A percentile compares a stretch with the other conserved stretches of the same genome.
phyloP scores from a whole-genome alignment of 2,797 vertebrate species.

The Premnoplex brunnescens region DNA sequence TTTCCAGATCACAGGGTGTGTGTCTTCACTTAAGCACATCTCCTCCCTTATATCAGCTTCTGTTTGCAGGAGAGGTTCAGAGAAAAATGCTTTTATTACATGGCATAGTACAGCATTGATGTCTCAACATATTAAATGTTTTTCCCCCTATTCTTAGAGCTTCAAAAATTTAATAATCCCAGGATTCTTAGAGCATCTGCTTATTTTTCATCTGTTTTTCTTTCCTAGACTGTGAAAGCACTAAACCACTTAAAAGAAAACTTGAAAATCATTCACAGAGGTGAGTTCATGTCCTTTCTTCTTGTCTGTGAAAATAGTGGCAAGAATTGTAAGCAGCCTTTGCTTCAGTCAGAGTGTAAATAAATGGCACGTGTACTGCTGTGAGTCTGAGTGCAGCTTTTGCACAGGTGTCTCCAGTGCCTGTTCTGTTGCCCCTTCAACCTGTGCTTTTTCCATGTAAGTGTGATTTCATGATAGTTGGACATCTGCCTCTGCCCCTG shows the following conservation, averaged over 20 bases:
- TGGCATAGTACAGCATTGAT: background rate
- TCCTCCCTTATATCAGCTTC: background rate
- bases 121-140: background rate
- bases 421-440: background rate
- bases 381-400: rapidly evolving
- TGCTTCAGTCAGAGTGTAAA: background rate
- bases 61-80: background rate
- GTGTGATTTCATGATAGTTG: background rate
- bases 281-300: conserved; percentile 72
- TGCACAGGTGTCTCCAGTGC: background rate
- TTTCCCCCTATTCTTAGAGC: background rate
- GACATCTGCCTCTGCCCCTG: background rate
- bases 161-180: background rate
- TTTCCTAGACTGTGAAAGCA: conserved; percentile 96
- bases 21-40: background rate
- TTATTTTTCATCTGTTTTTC: conserved; percentile 33
- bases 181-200: background rate
- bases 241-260: conserved; percentile 99
- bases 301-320: background rate
- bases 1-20: background rate
- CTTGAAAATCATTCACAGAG: conserved; percentile 99
- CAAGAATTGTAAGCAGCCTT: background rate
- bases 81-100: background rate
- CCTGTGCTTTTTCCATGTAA: background rate
- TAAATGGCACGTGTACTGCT: rapidly evolving